phyloP scores from a whole-genome alignment of 2,113 vertebrate species.

The Daubentonia madagascariensis region DNA sequence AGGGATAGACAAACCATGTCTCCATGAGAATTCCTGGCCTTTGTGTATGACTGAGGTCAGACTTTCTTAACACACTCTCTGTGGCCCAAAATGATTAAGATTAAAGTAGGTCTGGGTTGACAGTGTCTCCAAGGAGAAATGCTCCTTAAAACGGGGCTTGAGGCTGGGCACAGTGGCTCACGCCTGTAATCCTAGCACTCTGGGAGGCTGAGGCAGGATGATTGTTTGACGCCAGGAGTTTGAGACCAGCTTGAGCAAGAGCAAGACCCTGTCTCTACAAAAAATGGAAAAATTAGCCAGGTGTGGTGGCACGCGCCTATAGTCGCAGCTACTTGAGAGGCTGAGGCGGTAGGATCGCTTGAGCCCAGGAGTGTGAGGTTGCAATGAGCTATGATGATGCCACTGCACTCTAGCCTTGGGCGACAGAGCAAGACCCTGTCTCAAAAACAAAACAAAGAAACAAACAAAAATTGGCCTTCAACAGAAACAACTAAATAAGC shows the following conservation, averaged over 20 bases:
- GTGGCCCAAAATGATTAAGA: neutral
- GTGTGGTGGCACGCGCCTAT: too few species aligned
- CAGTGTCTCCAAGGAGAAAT: neutral
- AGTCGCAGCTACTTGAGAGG: neutral
- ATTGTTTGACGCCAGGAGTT: neutral
- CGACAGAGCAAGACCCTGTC: neutral
- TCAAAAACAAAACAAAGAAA: neutral
- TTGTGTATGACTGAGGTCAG: neutral
- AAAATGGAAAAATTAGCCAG: neutral
- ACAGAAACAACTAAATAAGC: neutral
- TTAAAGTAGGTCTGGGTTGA: neutral
- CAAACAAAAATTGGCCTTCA: too few species aligned
- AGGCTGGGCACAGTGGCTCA: neutral
- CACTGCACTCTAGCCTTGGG: neutral
- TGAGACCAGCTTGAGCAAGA: neutral
- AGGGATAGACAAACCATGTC: neutral
- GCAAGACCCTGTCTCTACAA: neutral
- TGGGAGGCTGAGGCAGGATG: neutral
- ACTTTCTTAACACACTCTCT: neutral
- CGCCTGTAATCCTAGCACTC: neutral
- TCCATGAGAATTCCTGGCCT: neutral
- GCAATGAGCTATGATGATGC: neutral
- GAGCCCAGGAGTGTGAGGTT: neutral
- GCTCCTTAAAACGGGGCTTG: neutral
- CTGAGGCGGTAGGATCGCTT: neutral